Conservation (phyloP, 1,140 invertebrate species). For the Phortica variegata region DNA sequence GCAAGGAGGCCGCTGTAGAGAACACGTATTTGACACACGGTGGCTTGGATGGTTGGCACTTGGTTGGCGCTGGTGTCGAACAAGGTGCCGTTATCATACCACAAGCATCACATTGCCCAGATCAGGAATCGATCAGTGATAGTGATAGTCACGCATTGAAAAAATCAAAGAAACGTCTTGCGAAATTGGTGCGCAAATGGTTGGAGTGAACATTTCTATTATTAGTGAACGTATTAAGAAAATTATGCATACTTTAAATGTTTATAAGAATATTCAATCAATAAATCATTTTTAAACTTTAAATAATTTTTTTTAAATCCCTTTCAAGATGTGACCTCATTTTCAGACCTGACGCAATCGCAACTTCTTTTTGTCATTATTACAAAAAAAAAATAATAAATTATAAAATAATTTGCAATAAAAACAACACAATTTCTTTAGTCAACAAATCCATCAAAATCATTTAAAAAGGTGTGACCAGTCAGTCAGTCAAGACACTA, state of each 20-base stretch:
- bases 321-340: no score
- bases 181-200: slow-evolving; percentile 37
- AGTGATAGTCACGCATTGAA: slow-evolving; percentile 59
- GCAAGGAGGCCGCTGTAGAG: slow-evolving; percentile 59
- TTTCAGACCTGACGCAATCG: no score
- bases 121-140: slow-evolving; percentile 59
- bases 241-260: no score
- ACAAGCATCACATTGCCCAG: slow-evolving; percentile 65
- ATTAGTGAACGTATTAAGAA: no score
- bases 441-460: slow-evolving; percentile 28
- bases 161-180: slow-evolving; percentile 34
- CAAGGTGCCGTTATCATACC: slow-evolving; percentile 41
- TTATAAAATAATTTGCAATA: slow-evolving; percentile 13
- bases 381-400: slow-evolving; percentile 24
- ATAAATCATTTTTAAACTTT: no score
- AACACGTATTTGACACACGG: slow-evolving; percentile 69
- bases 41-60: slow-evolving; percentile 66
- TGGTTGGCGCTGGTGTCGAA: slow-evolving; percentile 59
- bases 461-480: slow-evolving; percentile 31
- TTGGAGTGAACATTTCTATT: no score
- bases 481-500: slow-evolving; percentile 17
- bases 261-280: no score
- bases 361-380: neutral
- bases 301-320: no score
- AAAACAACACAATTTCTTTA: no score